Conservation (phyloP, 2,113 vertebrate genomes). For the Ibidorhyncha struthersii region DNA sequence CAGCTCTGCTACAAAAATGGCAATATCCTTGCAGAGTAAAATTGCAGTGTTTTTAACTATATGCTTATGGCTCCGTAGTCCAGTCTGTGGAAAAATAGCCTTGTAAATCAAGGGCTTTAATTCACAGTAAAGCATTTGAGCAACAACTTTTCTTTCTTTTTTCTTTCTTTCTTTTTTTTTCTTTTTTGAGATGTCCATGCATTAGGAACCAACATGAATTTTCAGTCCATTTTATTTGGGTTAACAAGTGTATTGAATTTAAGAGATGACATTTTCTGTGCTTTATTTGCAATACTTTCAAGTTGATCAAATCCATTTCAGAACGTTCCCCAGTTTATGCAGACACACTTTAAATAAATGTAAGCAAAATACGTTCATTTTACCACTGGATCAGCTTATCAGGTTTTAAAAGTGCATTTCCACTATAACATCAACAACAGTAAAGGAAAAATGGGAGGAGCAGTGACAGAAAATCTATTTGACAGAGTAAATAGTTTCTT, state of each 20-base stretch:
- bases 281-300: slow-evolving; percentile 27
- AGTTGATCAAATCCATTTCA: slow-evolving; percentile 42
- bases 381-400: slow-evolving; percentile 46
- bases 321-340: slow-evolving; percentile 11
- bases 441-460: not conserved
- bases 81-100: not conserved
- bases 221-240: slow-evolving; percentile 44
- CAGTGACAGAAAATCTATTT: slow-evolving; percentile 71
- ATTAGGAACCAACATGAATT: not conserved
- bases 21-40: not conserved
- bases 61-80: not conserved
- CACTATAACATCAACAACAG: not conserved
- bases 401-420: slow-evolving; percentile 56
- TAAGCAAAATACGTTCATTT: slow-evolving; percentile 54
- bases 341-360: slow-evolving; percentile 12
- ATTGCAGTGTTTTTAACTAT: not conserved
- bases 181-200: not conserved
- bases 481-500: slow-evolving; percentile 50
- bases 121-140: slow-evolving; percentile 37
- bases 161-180: not conserved
- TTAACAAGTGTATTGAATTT: slow-evolving; percentile 38
- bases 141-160: not conserved
- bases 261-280: slow-evolving; percentile 15
- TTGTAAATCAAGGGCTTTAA: slow-evolving; percentile 9
- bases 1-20: not conserved